phyloP scores from a whole-genome alignment of 2,888 invertebrate species.

The Lycaena phlaeas region DNA sequence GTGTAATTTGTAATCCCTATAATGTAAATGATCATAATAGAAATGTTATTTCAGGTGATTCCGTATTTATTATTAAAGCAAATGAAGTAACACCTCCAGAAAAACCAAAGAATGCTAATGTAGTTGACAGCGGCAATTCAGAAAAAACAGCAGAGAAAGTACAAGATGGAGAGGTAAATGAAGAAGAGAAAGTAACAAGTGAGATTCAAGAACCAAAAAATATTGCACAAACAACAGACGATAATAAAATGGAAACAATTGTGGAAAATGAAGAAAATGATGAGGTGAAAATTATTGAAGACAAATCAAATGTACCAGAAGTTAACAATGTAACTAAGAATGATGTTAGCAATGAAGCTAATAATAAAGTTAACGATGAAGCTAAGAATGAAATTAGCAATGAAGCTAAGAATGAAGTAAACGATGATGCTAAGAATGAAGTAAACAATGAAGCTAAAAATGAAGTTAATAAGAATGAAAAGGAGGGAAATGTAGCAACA shows the following conservation, averaged over 20 bases:
- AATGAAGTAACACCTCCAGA: conserved; percentile 7
- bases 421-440: background rate
- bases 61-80: conserved; percentile 31
- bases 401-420: conserved; percentile 15
- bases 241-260: conserved; percentile 7
- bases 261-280: conserved; percentile 6
- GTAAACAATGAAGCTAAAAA: conserved; percentile 7
- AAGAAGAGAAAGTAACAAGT: conserved; percentile 7
- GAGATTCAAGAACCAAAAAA: no score
- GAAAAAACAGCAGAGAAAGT: background rate
- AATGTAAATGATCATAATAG: conserved; percentile 4
- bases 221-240: conserved; percentile 1
- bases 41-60: conserved; percentile 27
- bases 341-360: conserved; percentile 5
- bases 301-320: background rate
- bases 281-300: no score
- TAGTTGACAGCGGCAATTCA: no score
- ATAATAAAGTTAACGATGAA: conserved; percentile 11
- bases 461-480: conserved; percentile 11
- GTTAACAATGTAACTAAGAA: background rate
- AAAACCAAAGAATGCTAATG: conserved; percentile 10
- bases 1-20: no score
- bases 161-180: conserved; percentile 5
- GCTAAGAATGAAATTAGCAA: background rate
- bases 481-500: conserved; percentile 22